These are phyloP conservation scores for Mermis nigrescens DNA, from an alignment of 2,888 invertebrate genomes.

Conservation along the genomic window DNA sequence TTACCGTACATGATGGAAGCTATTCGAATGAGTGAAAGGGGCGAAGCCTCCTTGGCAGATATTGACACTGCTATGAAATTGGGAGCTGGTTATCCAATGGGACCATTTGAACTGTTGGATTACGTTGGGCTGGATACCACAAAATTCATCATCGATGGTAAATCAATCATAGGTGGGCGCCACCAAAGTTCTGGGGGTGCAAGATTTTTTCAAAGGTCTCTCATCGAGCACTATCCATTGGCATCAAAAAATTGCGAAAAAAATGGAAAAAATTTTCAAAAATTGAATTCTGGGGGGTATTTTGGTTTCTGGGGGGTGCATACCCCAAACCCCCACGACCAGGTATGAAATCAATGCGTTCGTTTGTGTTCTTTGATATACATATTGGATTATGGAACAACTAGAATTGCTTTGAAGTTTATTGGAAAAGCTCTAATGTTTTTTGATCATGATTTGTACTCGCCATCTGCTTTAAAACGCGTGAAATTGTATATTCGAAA, in stretches of 20 bases:
- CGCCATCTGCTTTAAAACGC: too few relatives aligned
- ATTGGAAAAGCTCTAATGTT: too few relatives aligned
- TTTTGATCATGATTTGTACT: too few relatives aligned
- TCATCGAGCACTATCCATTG: too few relatives aligned
- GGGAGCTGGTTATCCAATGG: constrained; percentile 73
- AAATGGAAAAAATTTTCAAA: too few relatives aligned
- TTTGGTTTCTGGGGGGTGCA: too few relatives aligned
- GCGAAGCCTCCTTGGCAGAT: constrained; percentile 48
- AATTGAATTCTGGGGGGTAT: too few relatives aligned
- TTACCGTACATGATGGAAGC: constrained; percentile 67
- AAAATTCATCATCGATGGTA: constrained; percentile 52
- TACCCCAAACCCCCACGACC: background rate
- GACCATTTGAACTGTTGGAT: constrained; percentile 63
- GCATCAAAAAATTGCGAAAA: too few relatives aligned
- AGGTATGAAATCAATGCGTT: background rate
- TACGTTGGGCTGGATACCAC: constrained; percentile 63
- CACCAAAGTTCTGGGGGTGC: too few relatives aligned
- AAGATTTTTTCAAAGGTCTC: too few relatives aligned
- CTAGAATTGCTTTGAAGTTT: too few relatives aligned
- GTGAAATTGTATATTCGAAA: too few relatives aligned
- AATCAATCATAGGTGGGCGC: constrained; percentile 12
- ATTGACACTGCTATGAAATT: constrained; percentile 75
- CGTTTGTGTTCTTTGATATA: constrained; percentile 3
- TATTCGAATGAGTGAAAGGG: constrained; percentile 56
- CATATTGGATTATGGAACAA: constrained; percentile 12